Evolutionary conservation across 2,113 vertebrate genomes (phyloP).

Genomic region (Entomyzon cyanotis): DNA sequence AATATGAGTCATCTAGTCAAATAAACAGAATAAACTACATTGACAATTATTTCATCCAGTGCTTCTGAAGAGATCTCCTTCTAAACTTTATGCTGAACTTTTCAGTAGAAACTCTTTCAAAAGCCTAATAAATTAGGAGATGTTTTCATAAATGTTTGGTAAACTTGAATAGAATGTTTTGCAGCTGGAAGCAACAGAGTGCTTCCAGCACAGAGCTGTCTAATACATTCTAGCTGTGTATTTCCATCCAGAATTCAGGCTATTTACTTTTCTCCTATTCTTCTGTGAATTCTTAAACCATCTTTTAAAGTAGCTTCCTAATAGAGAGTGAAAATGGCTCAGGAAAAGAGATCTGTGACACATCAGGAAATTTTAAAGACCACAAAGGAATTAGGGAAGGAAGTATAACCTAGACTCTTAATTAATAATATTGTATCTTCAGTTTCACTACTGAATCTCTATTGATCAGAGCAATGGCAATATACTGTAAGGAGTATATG

Average conservation of each 20-base stretch:
- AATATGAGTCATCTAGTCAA: neutral
- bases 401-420: neutral
- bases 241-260: neutral
- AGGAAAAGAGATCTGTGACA: neutral
- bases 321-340: neutral
- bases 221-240: neutral
- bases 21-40: neutral
- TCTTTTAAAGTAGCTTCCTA: neutral
- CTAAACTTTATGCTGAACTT: neutral
- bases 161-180: neutral
- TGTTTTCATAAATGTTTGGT: neutral
- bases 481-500: neutral
- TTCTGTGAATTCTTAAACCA: neutral
- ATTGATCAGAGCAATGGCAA: neutral
- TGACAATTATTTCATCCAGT: neutral
- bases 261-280: neutral
- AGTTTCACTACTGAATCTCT: neutral
- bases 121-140: neutral
- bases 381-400: neutral
- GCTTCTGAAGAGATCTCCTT: neutral
- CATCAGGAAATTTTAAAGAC: neutral
- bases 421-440: neutral
- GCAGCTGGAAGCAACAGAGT: neutral
- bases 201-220: neutral
- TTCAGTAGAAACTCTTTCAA: neutral